Conservation (phyloP, 2,888 invertebrate species). For the Macrophya annulata region DNA sequence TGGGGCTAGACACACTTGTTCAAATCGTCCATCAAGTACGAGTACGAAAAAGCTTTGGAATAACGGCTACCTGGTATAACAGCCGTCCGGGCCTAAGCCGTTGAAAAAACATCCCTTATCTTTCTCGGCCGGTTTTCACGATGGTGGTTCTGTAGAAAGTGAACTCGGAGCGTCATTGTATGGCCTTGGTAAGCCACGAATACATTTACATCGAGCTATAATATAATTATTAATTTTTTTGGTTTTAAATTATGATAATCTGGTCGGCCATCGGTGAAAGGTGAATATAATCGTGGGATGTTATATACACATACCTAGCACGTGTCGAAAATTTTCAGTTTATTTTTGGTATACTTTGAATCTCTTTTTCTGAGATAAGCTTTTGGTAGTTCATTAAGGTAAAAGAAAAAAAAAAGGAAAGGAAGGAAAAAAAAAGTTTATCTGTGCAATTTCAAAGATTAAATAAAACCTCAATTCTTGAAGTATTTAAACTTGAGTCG, state of each 20-base stretch:
- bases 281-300: not conserved
- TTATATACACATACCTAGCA: not conserved
- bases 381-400: not conserved
- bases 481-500: slow-evolving; percentile 39
- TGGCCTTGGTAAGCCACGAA: not conserved
- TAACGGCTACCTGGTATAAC: slow-evolving; percentile 4
- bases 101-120: slow-evolving; percentile 53
- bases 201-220: slow-evolving; percentile 16
- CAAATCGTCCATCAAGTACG: slow-evolving; percentile 41
- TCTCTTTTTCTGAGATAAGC: not conserved
- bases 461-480: slow-evolving; percentile 24
- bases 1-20: slow-evolving; percentile 40
- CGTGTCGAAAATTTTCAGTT: not conserved
- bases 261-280: not conserved
- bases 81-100: slow-evolving; percentile 13
- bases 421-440: not conserved
- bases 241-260: slow-evolving; percentile 6
- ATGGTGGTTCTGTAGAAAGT: slow-evolving; percentile 22
- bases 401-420: too few relatives aligned
- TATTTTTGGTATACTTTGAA: slow-evolving; percentile 11
- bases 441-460: slow-evolving; percentile 2
- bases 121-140: slow-evolving; percentile 41
- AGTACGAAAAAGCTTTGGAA: slow-evolving; percentile 19
- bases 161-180: not conserved
- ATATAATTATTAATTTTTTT: slow-evolving; percentile 27